These are phyloP conservation scores for Florisuga fusca DNA, from an alignment of 2,797 vertebrate genomes.

Conservation along the genomic window DNA sequence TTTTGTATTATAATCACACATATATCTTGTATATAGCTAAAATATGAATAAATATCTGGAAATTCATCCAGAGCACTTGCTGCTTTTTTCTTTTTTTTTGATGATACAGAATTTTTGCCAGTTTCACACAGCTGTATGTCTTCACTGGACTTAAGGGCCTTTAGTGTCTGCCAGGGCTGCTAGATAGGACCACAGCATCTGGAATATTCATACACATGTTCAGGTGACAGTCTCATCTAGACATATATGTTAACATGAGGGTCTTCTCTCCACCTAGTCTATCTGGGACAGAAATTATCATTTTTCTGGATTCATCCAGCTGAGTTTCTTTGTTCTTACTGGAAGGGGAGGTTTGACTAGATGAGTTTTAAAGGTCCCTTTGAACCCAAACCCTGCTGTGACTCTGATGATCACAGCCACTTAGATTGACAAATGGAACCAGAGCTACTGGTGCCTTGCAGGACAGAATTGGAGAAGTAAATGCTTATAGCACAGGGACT, in stretches of 20 bases:
- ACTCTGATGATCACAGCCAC: not conserved
- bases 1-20: not conserved
- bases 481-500: not conserved
- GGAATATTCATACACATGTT: fast-evolving
- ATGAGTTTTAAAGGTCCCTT: too few relatives aligned
- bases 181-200: not conserved
- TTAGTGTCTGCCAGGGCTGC: not conserved
- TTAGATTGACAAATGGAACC: not conserved
- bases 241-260: not conserved
- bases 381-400: too few relatives aligned
- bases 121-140: not conserved
- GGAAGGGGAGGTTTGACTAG: too few relatives aligned
- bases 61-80: not conserved
- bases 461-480: not conserved
- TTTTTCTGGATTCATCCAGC: not conserved
- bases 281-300: not conserved
- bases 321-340: not conserved
- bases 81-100: not conserved
- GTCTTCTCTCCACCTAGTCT: not conserved
- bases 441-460: not conserved
- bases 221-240: not conserved
- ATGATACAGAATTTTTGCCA: not conserved
- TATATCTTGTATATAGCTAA: not conserved
- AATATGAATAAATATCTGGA: conserved; percentile 9
- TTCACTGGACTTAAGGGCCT: not conserved